These are phyloP conservation scores for Autographa pulchrina DNA, from an alignment of 2,888 invertebrate species.

Conservation along the genomic window DNA sequence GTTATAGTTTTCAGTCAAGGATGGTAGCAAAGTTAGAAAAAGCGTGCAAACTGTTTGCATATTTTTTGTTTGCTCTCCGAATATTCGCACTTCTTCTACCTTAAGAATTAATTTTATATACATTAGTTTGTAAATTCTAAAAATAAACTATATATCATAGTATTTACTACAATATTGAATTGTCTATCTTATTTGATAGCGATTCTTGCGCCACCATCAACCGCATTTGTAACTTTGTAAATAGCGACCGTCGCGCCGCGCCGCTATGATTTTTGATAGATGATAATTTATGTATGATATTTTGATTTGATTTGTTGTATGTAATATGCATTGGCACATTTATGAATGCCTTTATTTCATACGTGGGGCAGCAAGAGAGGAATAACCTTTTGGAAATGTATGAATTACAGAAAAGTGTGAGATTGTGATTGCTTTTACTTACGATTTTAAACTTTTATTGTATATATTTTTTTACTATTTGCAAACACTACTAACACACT, in stretches of 20 bases:
- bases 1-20: too few species aligned
- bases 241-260: background rate
- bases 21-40: too few species aligned
- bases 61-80: too few species aligned
- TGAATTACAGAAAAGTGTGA: background rate
- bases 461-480: background rate
- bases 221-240: background rate
- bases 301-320: slow-evolving; percentile 2
- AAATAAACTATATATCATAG: too few species aligned
- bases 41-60: too few species aligned
- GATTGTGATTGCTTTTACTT: too few species aligned
- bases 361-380: background rate
- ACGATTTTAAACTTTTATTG: too few species aligned
- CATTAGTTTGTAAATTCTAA: too few species aligned
- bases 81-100: too few species aligned
- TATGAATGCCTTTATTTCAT: background rate
- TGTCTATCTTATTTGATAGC: background rate
- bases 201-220: background rate
- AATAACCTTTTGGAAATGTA: background rate
- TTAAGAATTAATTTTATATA: too few species aligned
- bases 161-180: too few species aligned
- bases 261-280: slow-evolving; percentile 4
- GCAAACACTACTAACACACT: background rate
- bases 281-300: slow-evolving; percentile 7
- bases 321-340: background rate